Evolutionary conservation across 2,113 vertebrate genomes (phyloP).

Genomic region (Ceratotherium simum): DNA sequence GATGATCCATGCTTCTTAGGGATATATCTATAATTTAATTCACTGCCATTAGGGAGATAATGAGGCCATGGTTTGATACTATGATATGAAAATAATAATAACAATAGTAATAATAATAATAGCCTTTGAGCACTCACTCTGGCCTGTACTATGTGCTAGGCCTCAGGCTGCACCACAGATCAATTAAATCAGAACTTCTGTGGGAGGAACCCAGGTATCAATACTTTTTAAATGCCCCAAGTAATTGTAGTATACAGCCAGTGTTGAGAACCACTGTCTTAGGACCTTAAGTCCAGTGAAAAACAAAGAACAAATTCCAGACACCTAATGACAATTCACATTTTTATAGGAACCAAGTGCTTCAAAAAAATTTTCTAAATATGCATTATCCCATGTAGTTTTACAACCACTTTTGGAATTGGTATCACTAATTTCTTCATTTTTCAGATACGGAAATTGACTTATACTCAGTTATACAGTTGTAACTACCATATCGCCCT

Average conservation of each 20-base stretch:
- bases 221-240: not conserved
- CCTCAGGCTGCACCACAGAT: not conserved
- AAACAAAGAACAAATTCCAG: not conserved
- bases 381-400: not conserved
- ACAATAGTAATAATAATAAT: not conserved
- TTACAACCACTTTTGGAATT: not conserved
- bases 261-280: not conserved
- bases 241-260: not conserved
- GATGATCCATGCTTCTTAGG: not conserved
- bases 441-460: not conserved
- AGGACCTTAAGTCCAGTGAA: not conserved
- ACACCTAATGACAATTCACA: not conserved
- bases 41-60: not conserved
- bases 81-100: not conserved
- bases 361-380: not conserved
- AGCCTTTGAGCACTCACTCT: not conserved
- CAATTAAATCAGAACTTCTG: not conserved
- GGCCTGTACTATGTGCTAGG: not conserved
- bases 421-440: not conserved
- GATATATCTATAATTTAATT: not conserved
- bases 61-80: not conserved
- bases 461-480: not conserved
- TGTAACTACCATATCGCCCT: not conserved
- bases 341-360: not conserved
- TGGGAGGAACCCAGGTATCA: not conserved